Evolutionary conservation across 2,113 vertebrate genomes (phyloP), one percentile per base, ranked within the genome.

Genomic region (Porphyrio hochstetteri): DNA sequence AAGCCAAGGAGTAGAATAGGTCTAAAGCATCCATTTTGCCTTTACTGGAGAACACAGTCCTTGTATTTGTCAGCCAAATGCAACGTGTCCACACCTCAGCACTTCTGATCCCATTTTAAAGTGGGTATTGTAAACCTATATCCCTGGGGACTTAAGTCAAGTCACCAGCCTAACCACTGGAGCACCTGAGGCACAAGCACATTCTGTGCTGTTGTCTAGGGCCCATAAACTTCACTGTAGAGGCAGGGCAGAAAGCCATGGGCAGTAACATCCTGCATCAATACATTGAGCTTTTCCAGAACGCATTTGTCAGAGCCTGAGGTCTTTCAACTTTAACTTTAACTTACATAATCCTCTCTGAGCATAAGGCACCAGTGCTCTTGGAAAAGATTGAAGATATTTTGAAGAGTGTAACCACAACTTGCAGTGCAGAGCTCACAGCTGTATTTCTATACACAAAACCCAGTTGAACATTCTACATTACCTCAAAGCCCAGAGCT

Each of bases 51-150:
- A 69, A 35, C 0, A 0, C 16, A 13, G 33, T 40, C 31, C 28
- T 77, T 65, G 16, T 33, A 29, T n/a, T 16, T 8, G 50, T 28
- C 68, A 88, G 19, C 15, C 28, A 55, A 88, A 61, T 8, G 11
- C 60, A 61, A 81, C 0, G 2, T 67, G 40, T 15, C 15, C 52
- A 50, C 0, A 0, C 19, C 69, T 75, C 60, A 55, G 31, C 1
- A 12, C 64, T 93, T 67, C 36, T 5, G 1, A 19, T 77, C 46
- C 46, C 46, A 48, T 48, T 21, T 48, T 21, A 21, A 48, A 48
- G 21, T 48, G 46, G 19, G 0, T 9, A 63, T 36, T 1, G 0
- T 7, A 78, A 86, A 77, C 31, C 6, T 59, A 24, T 23, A 14
- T 74, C 46, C 36, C 7, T 35, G 16, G 10, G 68, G 29, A 29